Evolutionary conservation across 2,113 vertebrate species (phyloP), one percentile per base, ranked within the genome.

Genomic region (Austrofundulus limnaeus): DNA sequence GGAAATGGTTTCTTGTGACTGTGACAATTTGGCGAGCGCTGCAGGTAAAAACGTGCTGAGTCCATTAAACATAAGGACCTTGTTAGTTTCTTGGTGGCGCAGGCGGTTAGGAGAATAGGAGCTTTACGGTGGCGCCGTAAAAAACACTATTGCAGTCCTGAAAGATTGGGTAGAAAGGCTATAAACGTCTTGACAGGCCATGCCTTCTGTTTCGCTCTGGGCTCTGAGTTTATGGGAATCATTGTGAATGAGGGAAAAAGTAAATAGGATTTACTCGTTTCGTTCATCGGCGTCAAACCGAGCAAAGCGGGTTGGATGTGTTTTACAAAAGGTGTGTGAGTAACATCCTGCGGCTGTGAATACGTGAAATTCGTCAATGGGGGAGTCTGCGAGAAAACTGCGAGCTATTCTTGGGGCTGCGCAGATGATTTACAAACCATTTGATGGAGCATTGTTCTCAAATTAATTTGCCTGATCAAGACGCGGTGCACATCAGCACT

Each of bases 361-460:
- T 25, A 8, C 15, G 23, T 16, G 14, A 28, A n/a, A 50, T 25
- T 50, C 54, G 39, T 57, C 11, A 2, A 4, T 49, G 38, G 42
- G 20, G n/a, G 47, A 25, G 49, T 56, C 31, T 52, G 41, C 13
- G 11, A 25, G 38, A 20, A 25, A 41, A 46, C 52, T 66, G 23
- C 5, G 37, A 38, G 21, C 11, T 45, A 25, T n/a, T 38, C 38
- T 8, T 31, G 38, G 11, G 28, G 20, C 16, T 50, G 38, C 25
- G 11, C 25, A 25, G 46, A 31, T 72, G 48, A 84, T 83, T 83
- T 82, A 77, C 71, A 74, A 80, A 61, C 60, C 75, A 77, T 85
- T 81, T 83, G 72, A 86, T 63, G 57, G 78, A 77, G 77, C 83
- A 79, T 79, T 87, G 80, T 88, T 88, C 82, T 85, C 68, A 84